Evolutionary conservation across 2,797 vertebrate species (phyloP).

Genomic region (Anabacerthia variegaticeps): DNA sequence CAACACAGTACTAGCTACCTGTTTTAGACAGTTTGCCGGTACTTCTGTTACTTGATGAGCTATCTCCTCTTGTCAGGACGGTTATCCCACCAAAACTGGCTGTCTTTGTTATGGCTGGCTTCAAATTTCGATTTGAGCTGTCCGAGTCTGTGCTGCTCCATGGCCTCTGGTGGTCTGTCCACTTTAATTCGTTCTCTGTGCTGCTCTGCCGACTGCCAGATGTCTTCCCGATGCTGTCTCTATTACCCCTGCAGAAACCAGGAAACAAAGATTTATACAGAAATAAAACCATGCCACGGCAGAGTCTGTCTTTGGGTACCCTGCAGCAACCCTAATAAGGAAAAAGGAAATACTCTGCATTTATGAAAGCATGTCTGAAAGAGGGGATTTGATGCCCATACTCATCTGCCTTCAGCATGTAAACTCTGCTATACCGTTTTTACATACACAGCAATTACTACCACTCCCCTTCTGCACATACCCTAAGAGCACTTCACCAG

Average conservation of each 20-base stretch:
- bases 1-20: slow-evolving; percentile 79
- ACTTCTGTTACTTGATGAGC: slow-evolving; percentile 79
- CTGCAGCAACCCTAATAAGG: not conserved
- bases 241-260: slow-evolving; percentile 81
- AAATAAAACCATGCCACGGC: not conserved
- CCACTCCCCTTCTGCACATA: not conserved
- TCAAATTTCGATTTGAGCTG: slow-evolving; percentile 86
- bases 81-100: slow-evolving; percentile 84
- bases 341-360: not conserved
- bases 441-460: not conserved
- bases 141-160: slow-evolving; percentile 98
- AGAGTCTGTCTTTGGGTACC: not conserved
- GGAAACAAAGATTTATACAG: not conserved
- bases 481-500: not conserved
- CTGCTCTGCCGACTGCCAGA: slow-evolving; percentile 94
- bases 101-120: slow-evolving; percentile 83
- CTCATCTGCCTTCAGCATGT: not conserved
- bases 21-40: slow-evolving; percentile 84
- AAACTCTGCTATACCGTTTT: not conserved
- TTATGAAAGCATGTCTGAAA: not conserved
- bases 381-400: not conserved
- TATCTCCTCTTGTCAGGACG: slow-evolving; percentile 81
- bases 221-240: slow-evolving; percentile 84
- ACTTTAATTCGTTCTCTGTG: slow-evolving; percentile 86
- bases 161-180: slow-evolving; percentile 88